Base-by-base conservation (phyloP, 1,140 invertebrate genomes). In the Sweltsa coloradensis region DNA sequence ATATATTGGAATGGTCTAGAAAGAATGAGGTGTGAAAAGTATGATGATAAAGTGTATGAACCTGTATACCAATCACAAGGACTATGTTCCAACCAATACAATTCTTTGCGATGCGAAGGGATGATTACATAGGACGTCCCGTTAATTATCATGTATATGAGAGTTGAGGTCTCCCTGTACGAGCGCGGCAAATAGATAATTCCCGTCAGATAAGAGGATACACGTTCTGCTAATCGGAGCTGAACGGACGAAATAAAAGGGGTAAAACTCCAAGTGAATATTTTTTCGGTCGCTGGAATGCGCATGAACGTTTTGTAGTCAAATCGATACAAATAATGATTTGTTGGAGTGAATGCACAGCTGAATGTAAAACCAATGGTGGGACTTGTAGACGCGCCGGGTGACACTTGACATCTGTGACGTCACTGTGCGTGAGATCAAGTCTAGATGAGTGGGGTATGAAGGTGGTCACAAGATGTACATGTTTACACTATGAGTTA, bases 241-340 rank as follows among this genome's bases (percentile, higher is more conserved):
- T 19, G n/a, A 26, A 41, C 16, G 34, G 34, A 39, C 36, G 14
- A 31, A 31, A 45, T 6, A 45, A 45, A 34, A 34, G 19, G 19
- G 27, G n/a, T 26, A 21, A 21, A 34, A 21, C n/a, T 22, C 27
- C 39, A 19, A 40, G 41, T 27, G 39, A 39, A 27, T 40, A 47
- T n/a, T n/a, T n/a, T n/a, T n/a, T n/a, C n/a, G n/a, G n/a, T n/a
- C n/a, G n/a, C n/a, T n/a, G n/a, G 45, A 47, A 41, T 41, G 37
- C 45, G 45, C 45, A 47, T 47, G 45, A 22, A 39, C 45, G 36
- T 40, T 47, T 39, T 40, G 36, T 22, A 47, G 23, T 14, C 22
- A 34, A 36, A 36, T 47, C 45, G 45, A 47, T 47, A 47, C 45
- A 47, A 47, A 47, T 47, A 47, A 47, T 47, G 45, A 47, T 47